Evolutionary conservation across 2,888 invertebrate species (phyloP).

Genomic region (Volucella zonaria): DNA sequence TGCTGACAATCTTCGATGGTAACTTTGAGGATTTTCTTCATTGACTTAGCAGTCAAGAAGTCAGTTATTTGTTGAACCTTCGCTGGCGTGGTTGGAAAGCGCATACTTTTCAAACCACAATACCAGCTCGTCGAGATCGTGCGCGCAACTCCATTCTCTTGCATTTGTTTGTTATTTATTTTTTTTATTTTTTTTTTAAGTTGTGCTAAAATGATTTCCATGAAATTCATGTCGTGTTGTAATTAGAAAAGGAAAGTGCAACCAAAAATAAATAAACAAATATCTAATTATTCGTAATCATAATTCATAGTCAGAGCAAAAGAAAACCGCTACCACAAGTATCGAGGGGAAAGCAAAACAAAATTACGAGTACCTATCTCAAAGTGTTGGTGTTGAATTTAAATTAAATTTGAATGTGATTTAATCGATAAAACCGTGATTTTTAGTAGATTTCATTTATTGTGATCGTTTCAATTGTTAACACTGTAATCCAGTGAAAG

Average conservation of each 20-base stretch:
- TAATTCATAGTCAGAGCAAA: slow-evolving; percentile 19
- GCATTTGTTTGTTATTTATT: neutral
- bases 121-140: slow-evolving; percentile 38
- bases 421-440: slow-evolving; percentile 27
- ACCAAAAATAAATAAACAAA: slow-evolving; percentile 36
- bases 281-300: neutral
- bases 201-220: slow-evolving; percentile 44
- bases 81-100: slow-evolving; percentile 70
- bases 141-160: slow-evolving; percentile 25
- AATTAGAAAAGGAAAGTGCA: slow-evolving; percentile 52
- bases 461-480: slow-evolving; percentile 33
- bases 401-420: slow-evolving; percentile 33
- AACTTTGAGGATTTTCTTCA: slow-evolving; percentile 73
- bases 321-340: slow-evolving; percentile 1
- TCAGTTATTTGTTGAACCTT: slow-evolving; percentile 73
- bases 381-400: slow-evolving; percentile 62
- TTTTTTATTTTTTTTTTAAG: slow-evolving; percentile 18
- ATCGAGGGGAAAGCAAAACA: slow-evolving; percentile 48
- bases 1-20: slow-evolving; percentile 73
- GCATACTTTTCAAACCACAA: slow-evolving; percentile 49
- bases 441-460: slow-evolving; percentile 34
- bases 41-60: slow-evolving; percentile 65
- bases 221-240: slow-evolving; percentile 41
- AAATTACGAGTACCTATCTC: slow-evolving; percentile 12
- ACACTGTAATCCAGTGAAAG: neutral